Base-by-base conservation (phyloP, 2,888 invertebrate genomes). In the Eupithecia pulchellata region DNA sequence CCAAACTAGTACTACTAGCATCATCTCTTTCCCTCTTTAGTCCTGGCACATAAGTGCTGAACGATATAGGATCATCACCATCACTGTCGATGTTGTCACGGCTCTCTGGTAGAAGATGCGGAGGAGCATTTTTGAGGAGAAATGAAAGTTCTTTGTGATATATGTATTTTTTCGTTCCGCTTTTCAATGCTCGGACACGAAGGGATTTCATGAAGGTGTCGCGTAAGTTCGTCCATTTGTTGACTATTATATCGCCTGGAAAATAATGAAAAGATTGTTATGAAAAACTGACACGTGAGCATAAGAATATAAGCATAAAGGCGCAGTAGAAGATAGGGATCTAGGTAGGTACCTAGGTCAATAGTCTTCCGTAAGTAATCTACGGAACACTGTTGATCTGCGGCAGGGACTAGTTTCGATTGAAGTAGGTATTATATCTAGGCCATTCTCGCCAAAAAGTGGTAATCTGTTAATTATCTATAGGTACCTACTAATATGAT, bases 221-320 rank as follows among this genome's bases (percentile, higher is more conserved):
- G 0, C 93, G 84, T 11, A 91, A 81, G 78, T 93, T 93, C 0
- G 91, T 91, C 93, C 93, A 94, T 79, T 92, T 94, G 73, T 86
- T 86, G 4, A 89, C 72, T 1, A 93, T 81, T 9, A 79, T 77
- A 79, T 92, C 92, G 29, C 88, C 93, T 93, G 85, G 13, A 88
- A 86, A 5, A 58, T 20, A 47, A 47, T 27, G 25, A 52, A 55
- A 29, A 0, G 17, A 1, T 4, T 27, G n/a, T n/a, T n/a, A n/a
- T n/a, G n/a, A n/a, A n/a, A n/a, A n/a, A n/a, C n/a, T n/a, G n/a
- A n/a, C n/a, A n/a, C n/a, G n/a, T n/a, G n/a, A n/a, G n/a, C n/a
- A n/a, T n/a, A n/a, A n/a, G n/a, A n/a, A n/a, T n/a, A n/a, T n/a
- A n/a, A n/a, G n/a, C n/a, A n/a, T n/a, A n/a, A n/a, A n/a, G n/a